phyloP scores from a whole-genome alignment of 2,888 invertebrate genomes.

The Rhamnusium bicolor region DNA sequence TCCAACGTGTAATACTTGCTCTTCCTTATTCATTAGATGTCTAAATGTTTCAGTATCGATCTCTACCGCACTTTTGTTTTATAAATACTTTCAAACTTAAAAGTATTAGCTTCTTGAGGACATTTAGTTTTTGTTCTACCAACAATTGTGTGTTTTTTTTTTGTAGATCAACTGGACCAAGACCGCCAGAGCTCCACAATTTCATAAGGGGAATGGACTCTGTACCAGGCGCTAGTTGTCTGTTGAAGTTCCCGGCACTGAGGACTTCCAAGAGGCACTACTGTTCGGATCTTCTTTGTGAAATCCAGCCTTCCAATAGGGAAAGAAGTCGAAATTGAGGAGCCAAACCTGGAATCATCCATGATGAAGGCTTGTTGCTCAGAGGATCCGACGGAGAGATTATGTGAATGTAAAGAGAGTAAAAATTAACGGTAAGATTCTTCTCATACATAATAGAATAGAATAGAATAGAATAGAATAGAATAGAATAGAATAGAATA shows the following conservation, averaged over 20 bases:
- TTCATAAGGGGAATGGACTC: slow-evolving; percentile 96
- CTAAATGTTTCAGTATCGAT: no score
- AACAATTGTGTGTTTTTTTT: no score
- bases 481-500: no score
- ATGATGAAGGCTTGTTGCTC: slow-evolving; percentile 85
- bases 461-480: no score
- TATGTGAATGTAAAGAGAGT: slow-evolving; percentile 74
- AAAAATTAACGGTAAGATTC: slow-evolving; percentile 63
- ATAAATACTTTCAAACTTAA: no score
- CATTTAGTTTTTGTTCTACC: no score
- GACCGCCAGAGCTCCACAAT: slow-evolving; percentile 85
- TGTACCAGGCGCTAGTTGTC: slow-evolving; percentile 89
- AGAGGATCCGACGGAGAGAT: slow-evolving; percentile 85
- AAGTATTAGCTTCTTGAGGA: neutral
- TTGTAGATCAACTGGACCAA: slow-evolving; percentile 81
- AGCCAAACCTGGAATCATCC: slow-evolving; percentile 79
- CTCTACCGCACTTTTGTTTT: no score
- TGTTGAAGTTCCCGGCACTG: slow-evolving; percentile 63
- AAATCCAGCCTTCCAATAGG: slow-evolving; percentile 74
- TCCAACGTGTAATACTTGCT: no score
- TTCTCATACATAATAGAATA: no score
- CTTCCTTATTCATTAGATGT: no score
- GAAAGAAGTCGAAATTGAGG: slow-evolving; percentile 76
- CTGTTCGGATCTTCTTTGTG: slow-evolving; percentile 88
- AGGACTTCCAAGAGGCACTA: slow-evolving; percentile 78